Base-by-base conservation (phyloP, 2,888 invertebrate species). In the Pediacus dermestoides region DNA sequence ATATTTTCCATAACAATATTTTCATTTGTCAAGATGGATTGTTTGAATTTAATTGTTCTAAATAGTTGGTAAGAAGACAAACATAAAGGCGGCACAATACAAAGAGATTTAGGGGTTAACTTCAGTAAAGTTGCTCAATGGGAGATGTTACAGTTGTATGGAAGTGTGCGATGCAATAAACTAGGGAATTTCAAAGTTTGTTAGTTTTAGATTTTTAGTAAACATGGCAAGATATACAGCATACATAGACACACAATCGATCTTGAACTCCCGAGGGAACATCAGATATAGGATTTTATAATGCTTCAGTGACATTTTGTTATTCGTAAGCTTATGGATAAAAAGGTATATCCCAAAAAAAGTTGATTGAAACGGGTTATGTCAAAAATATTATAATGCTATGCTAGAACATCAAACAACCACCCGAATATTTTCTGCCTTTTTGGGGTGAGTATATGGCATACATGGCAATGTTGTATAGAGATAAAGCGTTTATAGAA, bases 251-350 rank as follows among this genome's bases (percentile, higher is more conserved):
- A 34, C 10, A 23, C 15, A 34, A 34, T 34, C 22, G 34, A 23
- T 34, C 34, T 34, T 13, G n/a, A 3, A 9, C 2, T 4, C 34
- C 12, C 34, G 12, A 3, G 23, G 23, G 34, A 34, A 10, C 23
- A 10, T 25, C 34, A 25, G 22, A 34, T 26, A 34, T 34, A 9
- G 6, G 34, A 32, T 34, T 34, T 34, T 34, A 23, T 25, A 34
- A 34, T 25, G 34, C 34, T 23, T 23, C 34, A 4, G 34, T 34
- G 22, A 34, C 22, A 34, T 34, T 32, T 23, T 34, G 23, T 34
- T 34, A 26, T 34, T 18, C n/a, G 21, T n/a, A n/a, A 18, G 21
- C n/a, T 18, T 18, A 18, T 18, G 21, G 6, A 18, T 6, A 18
- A 18, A 18, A 7, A 18, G n/a, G 21, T 18, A 7, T 18, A n/a